phyloP scores from a whole-genome alignment of 1,140 invertebrate genomes.

The Nixonia krombeini region DNA sequence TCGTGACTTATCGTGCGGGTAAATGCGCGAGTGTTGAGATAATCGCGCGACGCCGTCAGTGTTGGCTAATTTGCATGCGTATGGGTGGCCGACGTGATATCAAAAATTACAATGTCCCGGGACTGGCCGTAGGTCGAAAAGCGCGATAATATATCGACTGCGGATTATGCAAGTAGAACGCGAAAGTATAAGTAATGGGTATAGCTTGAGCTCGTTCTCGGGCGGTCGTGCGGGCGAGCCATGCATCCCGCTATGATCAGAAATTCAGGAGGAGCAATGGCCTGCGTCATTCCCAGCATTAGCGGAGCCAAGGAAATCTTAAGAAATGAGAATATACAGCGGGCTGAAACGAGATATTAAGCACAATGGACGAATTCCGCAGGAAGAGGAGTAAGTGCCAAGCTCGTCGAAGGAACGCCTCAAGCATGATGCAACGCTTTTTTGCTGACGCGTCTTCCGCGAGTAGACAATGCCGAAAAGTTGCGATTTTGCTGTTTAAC shows the following conservation, averaged over 20 bases:
- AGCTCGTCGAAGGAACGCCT: constrained; percentile 21
- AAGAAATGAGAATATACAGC: constrained; percentile 42
- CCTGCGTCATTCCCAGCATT: constrained; percentile 43
- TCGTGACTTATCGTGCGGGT: not conserved
- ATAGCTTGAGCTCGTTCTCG: constrained; percentile 26
- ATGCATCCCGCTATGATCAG: constrained; percentile 41
- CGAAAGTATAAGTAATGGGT: constrained; percentile 44
- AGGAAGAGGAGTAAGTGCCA: constrained; percentile 24
- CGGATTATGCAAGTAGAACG: constrained; percentile 45
- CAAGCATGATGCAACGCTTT: constrained; percentile 15
- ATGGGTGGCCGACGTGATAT: not conserved
- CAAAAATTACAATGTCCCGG: constrained; percentile 4
- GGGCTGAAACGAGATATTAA: constrained; percentile 11
- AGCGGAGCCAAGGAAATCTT: constrained; percentile 39
- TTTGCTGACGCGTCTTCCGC: no score
- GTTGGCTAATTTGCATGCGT: constrained; percentile 1
- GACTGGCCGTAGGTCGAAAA: constrained; percentile 1
- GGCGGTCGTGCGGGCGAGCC: constrained; percentile 16
- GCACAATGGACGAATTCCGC: constrained; percentile 34
- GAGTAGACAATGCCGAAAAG: no score
- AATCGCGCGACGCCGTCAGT: no score
- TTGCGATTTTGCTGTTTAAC: no score
- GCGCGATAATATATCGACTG: constrained; percentile 32
- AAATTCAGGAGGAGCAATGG: constrained; percentile 43
- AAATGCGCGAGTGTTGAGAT: no score